Evolutionary conservation across 2,888 invertebrate species (phyloP), one percentile per base, ranked within the genome.

Genomic region (Perdita meconis): DNA sequence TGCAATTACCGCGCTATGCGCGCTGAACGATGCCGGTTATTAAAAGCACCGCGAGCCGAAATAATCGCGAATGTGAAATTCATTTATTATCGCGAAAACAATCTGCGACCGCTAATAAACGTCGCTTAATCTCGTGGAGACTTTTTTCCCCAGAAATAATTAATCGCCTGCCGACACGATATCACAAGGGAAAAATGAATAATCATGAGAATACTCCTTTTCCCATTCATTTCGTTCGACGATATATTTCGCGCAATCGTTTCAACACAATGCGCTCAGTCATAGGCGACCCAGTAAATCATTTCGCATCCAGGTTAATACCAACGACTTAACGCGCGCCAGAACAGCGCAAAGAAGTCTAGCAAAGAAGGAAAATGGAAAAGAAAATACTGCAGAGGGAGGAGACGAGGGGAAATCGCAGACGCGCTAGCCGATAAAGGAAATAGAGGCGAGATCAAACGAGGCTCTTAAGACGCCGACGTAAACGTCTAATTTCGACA

Each of bases 401-500:
- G 13, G 5, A 4, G 22, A 53, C 24, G n/a, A 8, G 16, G 0
- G 8, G 36, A 26, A 12, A 16, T 42, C 0, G 16, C 6, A 30
- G 22, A 10, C 24, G 24, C 2, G 38, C 30, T 19, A 13, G 22
- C 8, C 4, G 38, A 26, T 44, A 64, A 69, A 55, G 26, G n/a
- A 47, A 65, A 64, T 22, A 36, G 26, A 36, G 51, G 10, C 16
- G 19, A 22, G 6, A 44, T 40, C 24, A 64, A 74, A 57, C 56
- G 73, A 66, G 60, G 64, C 63, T 65, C 53, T 64, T 51, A 71
- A 73, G 68, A 55, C 55, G 68, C 26, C 70, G 60, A 77, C 56
- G 80, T 59, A 56, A 77, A 72, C 60, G 72, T 67, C 57, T 84
- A 84, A 82, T 84, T 84, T 65, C 74, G 56, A 63, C 55, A 51